phyloP scores from a whole-genome alignment of 2,113 vertebrate genomes.

The Chionis minor region DNA sequence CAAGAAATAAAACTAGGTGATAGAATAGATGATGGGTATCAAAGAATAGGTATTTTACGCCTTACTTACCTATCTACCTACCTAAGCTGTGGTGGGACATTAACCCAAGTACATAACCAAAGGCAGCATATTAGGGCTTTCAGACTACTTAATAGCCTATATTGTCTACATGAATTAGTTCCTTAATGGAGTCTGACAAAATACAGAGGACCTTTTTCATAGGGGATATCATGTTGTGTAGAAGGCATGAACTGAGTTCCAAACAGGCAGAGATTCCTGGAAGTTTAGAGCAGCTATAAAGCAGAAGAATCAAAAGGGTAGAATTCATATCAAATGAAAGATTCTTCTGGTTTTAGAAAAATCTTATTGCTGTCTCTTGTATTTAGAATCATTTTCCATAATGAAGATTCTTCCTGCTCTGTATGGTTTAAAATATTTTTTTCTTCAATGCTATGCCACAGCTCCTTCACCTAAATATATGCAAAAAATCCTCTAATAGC shows the following conservation, averaged over 20 bases:
- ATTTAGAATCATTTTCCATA: not conserved
- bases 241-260: not conserved
- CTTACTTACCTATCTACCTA: not conserved
- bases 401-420: not conserved
- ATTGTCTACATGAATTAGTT: not conserved
- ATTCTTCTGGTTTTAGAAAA: not conserved
- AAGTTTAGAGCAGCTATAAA: not conserved
- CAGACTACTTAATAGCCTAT: not conserved
- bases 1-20: not conserved
- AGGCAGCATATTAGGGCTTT: not conserved
- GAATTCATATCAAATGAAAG: not conserved
- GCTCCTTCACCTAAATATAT: not conserved
- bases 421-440: not conserved
- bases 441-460: not conserved
- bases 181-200: not conserved
- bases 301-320: not conserved
- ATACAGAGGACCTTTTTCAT: not conserved
- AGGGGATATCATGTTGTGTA: not conserved
- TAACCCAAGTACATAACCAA: not conserved
- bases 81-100: not conserved
- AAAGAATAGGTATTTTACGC: not conserved
- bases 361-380: not conserved
- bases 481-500: not conserved
- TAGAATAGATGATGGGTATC: not conserved
- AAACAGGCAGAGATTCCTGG: not conserved